Conservation (phyloP, 2,888 invertebrate species). For the Pyrgus malvae region DNA sequence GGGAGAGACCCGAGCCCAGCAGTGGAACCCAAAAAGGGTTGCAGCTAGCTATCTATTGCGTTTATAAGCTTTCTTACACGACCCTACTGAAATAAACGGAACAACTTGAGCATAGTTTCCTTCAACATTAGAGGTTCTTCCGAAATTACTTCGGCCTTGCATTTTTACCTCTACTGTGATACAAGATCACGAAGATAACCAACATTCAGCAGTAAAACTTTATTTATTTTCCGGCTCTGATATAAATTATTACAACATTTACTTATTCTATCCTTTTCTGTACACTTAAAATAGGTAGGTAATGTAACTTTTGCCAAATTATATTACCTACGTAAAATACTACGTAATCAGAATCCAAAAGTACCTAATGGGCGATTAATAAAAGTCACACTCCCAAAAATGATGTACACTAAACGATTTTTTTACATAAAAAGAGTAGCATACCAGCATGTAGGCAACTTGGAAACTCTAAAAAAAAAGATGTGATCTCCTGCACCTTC, state of each 20-base stretch:
- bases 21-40: too few relatives aligned
- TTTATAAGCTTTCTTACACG: background rate
- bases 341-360: too few relatives aligned
- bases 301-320: background rate
- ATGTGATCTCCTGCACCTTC: too few relatives aligned
- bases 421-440: too few relatives aligned
- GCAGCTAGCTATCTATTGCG: too few relatives aligned
- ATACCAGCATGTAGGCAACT: too few relatives aligned
- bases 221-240: constrained; percentile 2
- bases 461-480: too few relatives aligned
- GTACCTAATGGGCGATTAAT: too few relatives aligned
- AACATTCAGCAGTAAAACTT: constrained; percentile 8
- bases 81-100: background rate
- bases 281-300: background rate
- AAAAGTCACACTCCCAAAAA: too few relatives aligned
- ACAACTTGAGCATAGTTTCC: constrained; percentile 13
- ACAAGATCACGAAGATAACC: constrained; percentile 17
- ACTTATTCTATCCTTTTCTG: background rate
- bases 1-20: background rate
- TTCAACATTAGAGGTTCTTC: background rate
- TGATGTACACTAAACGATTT: too few relatives aligned
- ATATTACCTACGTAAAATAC: too few relatives aligned
- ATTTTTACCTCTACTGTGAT: constrained; percentile 12
- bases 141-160: constrained; percentile 21
- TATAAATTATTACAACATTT: constrained; percentile 9